phyloP scores from a whole-genome alignment of 64 coral and sea anemone species.

The Pocillopora damicornis region DNA sequence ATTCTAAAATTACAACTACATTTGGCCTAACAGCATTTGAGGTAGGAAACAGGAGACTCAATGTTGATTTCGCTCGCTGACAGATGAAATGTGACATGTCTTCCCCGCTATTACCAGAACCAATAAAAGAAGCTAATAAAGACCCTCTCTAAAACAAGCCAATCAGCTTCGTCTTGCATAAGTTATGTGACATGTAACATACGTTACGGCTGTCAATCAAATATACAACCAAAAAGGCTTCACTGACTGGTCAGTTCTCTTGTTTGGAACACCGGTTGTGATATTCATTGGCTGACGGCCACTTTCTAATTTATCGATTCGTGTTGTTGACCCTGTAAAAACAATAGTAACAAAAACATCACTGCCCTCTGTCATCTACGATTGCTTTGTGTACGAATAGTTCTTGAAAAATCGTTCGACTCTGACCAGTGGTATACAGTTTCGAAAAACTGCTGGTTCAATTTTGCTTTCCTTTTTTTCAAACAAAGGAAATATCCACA shows the following conservation, averaged over 20 bases:
- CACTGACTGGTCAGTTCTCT: slow-evolving; percentile 19
- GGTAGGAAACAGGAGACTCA: slow-evolving; percentile 23
- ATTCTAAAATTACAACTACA: slow-evolving; percentile 46
- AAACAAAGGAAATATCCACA: too few relatives aligned
- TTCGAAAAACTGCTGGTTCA: background rate
- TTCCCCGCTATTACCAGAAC: slow-evolving; percentile 28
- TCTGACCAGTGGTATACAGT: background rate
- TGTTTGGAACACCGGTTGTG: background rate
- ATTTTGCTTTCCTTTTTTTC: too few relatives aligned
- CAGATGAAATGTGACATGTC: slow-evolving; percentile 51
- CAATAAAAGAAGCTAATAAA: slow-evolving; percentile 42
- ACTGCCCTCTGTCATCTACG: background rate
- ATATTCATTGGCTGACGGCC: background rate
- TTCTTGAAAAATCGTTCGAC: background rate
- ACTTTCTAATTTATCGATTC: background rate
- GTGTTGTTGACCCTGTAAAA: background rate
- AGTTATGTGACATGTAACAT: slow-evolving; percentile 31
- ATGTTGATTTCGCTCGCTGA: slow-evolving; percentile 45
- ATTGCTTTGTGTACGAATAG: slow-evolving; percentile 1
- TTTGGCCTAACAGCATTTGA: slow-evolving; percentile 17
- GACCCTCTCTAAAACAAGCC: slow-evolving; percentile 4
- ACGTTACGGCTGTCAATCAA: slow-evolving; percentile 21
- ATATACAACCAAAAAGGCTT: background rate
- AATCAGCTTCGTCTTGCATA: slow-evolving; percentile 17
- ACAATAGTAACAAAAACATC: slow-evolving; percentile 15